Evolutionary conservation across 2,888 invertebrate genomes (phyloP), one percentile per base, ranked within the genome.

Genomic region (Cabera pusaria): DNA sequence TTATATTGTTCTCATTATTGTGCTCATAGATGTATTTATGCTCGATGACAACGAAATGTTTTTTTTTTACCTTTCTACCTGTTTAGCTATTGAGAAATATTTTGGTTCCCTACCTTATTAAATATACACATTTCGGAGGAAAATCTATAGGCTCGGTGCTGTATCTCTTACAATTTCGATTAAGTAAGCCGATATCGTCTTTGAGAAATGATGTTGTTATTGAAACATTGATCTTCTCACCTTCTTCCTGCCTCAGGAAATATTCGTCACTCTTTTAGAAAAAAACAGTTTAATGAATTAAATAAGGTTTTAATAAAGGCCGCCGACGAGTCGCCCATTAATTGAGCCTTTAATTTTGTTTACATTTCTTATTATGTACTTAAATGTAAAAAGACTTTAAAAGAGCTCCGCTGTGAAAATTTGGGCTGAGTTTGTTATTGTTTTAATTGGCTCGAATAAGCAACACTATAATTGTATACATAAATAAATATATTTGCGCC

Each of bases 131-230:
- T 14, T 56, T 59, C 56, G 24, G 26, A 32, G 26, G 42, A 47
- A 57, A 59, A 44, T 35, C 34, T 48, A 45, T 50, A 49, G 42
- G 26, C 40, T 52, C 23, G 31, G 25, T 20, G 18, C 12, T 41
- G 23, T 49, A 38, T 69, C 59, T 56, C 64, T 72, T 68, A 61
- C 63, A 62, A 65, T 67, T 66, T 64, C 55, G 60, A 72, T 73
- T 64, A 62, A 56, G 69, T 59, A 64, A 74, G 43, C 42, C 50
- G 59, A 67, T 52, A 69, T 53, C 57, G 55, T 55, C 58, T 37
- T 52, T 46, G 65, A 64, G 64, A 60, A 66, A 63, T 58, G 58
- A 50, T 56, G 47, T 61, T 65, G 61, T 61, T 61, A 69, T 64
- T 67, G 65, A 61, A 70, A 67, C 56, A 37, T n/a, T 51, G 60